Base-by-base conservation (phyloP, 1,140 invertebrate genomes). In the Mactra quadrangularis region DNA sequence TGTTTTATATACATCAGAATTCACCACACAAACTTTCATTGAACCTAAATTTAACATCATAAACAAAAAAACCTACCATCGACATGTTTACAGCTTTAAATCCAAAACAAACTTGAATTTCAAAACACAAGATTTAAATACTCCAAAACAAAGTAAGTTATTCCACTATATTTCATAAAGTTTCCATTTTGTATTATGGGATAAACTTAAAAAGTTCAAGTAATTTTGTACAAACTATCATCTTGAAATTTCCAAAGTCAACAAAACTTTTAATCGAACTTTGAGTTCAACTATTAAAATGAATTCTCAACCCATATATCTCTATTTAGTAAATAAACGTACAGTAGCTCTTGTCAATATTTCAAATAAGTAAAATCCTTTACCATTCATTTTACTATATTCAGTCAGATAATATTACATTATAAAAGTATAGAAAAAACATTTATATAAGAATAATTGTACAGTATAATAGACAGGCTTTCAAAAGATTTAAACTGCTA, bases 371-470 rank as follows among this genome's bases (percentile, higher is more conserved):
- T 17, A 68, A 68, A 66, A n/a, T 25, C 9, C 17, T 41, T 1
- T 15, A 66, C 33, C 25, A 22, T 19, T 35, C 13, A 27, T 66
- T 25, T 25, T 13, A 33, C 35, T 45, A 31, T 47, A 1, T 31
- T 31, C 27, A 68, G 45, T 9, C 38, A 41, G 38, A 31, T 68
- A 68, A 68, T 47, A 68, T 68, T 68, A 68, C 64, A 45, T n/a
- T 41, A 47, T 68, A 31, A 35, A 50, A 47, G 47, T 50, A 50
- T 68, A 17, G 45, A 68, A 68, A 68, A 68, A 17, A 68, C 41
- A 62, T 66, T 68, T 50, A 41, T 68, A 31, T 22, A 41, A 41
- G 38, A 41, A 41, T 7, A 41, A 15, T 7, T 7, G 38, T 3
- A 17, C 2, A 17, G 31, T 50, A 50, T 68, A 68, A 68, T 68